These are phyloP conservation scores for Folsomia manolachei DNA, from an alignment of 2,888 invertebrate species.

Conservation along the genomic window DNA sequence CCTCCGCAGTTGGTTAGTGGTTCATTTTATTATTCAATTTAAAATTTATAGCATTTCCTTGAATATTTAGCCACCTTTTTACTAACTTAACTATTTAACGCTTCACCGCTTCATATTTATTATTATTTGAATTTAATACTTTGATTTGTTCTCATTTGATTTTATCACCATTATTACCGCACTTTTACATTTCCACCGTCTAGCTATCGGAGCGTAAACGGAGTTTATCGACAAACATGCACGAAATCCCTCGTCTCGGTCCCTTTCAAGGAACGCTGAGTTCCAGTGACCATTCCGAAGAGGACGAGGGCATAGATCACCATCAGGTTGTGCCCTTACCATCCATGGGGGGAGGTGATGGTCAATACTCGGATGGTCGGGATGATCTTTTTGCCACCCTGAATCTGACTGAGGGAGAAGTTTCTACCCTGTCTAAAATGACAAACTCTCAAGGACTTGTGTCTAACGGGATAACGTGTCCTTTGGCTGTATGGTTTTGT, in stretches of 20 bases:
- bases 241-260: neutral
- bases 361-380: neutral
- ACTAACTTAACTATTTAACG: neutral
- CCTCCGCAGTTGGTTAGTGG: neutral
- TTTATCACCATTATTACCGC: neutral
- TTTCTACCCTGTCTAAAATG: neutral
- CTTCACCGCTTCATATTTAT: neutral
- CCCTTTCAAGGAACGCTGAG: neutral
- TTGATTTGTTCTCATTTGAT: neutral
- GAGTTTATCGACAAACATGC: conserved; percentile 2
- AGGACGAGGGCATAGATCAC: neutral
- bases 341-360: too few species aligned
- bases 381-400: neutral
- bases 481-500: conserved; percentile 51
- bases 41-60: neutral
- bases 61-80: neutral
- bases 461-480: conserved; percentile 10
- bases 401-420: neutral
- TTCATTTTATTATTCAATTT: neutral
- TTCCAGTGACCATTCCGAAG: neutral
- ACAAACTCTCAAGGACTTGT: neutral
- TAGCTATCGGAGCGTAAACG: neutral
- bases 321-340: too few species aligned
- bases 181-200: neutral
- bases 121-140: neutral